A percentile compares a stretch with the other conserved stretches of the same genome.
Conservation (phyloP, 2,888 invertebrate genomes). For the Conops quadrifasciatus region DNA sequence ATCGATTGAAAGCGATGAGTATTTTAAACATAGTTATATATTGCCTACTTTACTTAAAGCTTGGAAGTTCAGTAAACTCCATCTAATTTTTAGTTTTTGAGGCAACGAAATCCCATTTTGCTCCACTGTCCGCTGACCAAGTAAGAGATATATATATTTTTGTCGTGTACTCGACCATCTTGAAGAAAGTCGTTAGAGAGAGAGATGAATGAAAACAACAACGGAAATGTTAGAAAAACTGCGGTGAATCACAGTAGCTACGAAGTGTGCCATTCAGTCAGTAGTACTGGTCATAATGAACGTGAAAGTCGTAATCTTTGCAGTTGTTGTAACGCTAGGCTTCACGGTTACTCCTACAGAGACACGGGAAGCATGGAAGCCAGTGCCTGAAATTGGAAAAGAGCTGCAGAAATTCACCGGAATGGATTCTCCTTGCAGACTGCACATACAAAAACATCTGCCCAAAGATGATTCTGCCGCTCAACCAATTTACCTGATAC, state of each 20-base stretch:
- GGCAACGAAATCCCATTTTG: not conserved
- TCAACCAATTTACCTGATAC: conserved; percentile 70
- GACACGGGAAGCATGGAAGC: not conserved
- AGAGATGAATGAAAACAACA: not conserved
- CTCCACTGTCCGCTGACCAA: not conserved
- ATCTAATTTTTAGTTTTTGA: not conserved
- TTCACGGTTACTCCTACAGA: not conserved
- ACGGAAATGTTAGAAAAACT: not conserved
- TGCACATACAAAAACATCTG: conserved; percentile 54
- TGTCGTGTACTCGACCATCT: not conserved
- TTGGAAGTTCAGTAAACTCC: no score
- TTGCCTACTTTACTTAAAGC: no score
- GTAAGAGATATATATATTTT: no score
- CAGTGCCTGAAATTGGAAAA: conserved; percentile 8
- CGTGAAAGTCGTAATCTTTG: not conserved
- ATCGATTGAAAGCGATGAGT: no score
- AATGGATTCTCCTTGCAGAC: conserved; percentile 47
- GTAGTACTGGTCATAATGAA: not conserved
- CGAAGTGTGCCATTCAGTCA: not conserved
- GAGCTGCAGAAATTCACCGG: not conserved
- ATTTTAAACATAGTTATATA: no score
- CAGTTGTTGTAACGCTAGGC: not conserved
- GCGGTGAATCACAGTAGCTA: no score
- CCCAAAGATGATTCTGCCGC: conserved; percentile 69
- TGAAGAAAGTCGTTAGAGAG: not conserved